Evolutionary conservation across 1,140 invertebrate species (phyloP).

Genomic region (Hermetia illucens): DNA sequence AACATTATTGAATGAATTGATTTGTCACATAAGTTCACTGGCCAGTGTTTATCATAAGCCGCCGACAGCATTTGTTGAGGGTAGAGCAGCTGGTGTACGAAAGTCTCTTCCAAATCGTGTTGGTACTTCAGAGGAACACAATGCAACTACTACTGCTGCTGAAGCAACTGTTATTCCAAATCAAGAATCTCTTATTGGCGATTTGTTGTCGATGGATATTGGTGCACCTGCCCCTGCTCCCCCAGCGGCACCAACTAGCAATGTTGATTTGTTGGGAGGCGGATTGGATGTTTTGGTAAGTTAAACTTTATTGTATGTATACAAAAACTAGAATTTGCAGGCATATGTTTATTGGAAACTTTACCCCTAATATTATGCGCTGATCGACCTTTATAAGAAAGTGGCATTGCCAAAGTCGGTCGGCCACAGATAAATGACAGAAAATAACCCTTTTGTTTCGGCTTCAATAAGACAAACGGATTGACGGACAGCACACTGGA

Average conservation of each 20-base stretch:
- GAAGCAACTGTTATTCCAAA: conserved; percentile 61
- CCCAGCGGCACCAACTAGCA: conserved; percentile 36
- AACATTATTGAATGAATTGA: conserved; percentile 93
- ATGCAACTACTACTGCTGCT: conserved; percentile 21
- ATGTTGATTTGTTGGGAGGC: conserved; percentile 63
- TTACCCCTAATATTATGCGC: too few species aligned
- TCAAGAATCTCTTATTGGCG: conserved; percentile 92
- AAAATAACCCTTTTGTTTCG: too few species aligned
- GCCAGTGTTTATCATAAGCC: conserved; percentile 99
- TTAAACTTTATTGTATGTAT: too few species aligned
- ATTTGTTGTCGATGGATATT: conserved; percentile 93
- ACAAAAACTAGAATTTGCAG: too few species aligned
- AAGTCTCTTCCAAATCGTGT: conserved; percentile 48
- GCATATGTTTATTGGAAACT: too few species aligned
- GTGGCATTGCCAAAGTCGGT: too few species aligned
- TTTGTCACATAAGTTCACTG: conserved; percentile 96
- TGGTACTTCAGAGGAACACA: conserved; percentile 19
- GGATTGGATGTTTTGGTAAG: conserved; percentile 69
- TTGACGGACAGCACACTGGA: too few species aligned
- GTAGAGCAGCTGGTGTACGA: conserved; percentile 47
- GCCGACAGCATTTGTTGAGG: conserved; percentile 96
- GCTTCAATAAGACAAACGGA: too few species aligned
- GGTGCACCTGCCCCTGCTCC: conserved; percentile 41
- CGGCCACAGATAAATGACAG: too few species aligned
- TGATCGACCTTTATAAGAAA: too few species aligned